Percentiles rank a stretch among this genome's conserved stretches.
Conservation (phyloP, 2,888 invertebrate species). For the Omphaloscelis lunosa region DNA sequence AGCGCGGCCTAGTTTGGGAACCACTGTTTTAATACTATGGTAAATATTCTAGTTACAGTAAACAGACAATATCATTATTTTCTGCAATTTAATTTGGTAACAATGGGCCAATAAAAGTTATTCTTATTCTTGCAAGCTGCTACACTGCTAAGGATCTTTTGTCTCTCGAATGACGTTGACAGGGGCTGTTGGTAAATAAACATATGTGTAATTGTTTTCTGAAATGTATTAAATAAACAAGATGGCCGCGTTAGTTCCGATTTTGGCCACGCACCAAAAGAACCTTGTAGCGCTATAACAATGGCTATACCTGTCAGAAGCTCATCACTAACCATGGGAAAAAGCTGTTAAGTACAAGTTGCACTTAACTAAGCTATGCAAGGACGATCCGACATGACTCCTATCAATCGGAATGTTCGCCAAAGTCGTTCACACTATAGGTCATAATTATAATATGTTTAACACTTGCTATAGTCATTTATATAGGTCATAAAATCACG, state of each 20-base stretch:
- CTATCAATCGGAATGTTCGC: slow-evolving; percentile 17
- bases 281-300: slow-evolving; percentile 1
- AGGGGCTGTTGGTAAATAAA: too few species aligned
- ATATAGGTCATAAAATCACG: too few species aligned
- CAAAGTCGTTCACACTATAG: slow-evolving; percentile 30
- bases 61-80: too few species aligned
- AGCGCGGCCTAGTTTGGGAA: too few species aligned
- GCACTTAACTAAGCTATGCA: slow-evolving; percentile 20
- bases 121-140: too few species aligned
- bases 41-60: too few species aligned
- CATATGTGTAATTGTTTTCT: too few species aligned
- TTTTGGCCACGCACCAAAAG: neutral
- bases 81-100: too few species aligned
- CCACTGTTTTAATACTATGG: too few species aligned
- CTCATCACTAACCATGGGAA: slow-evolving; percentile 6
- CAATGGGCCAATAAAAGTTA: too few species aligned
- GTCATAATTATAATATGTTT: slow-evolving; percentile 13
- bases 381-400: slow-evolving; percentile 32
- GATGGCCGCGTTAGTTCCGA: neutral
- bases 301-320: slow-evolving; percentile 12
- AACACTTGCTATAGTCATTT: neutral
- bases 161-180: too few species aligned
- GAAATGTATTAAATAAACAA: neutral
- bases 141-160: too few species aligned
- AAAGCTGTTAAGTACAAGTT: neutral